Percentiles rank a stretch among this genome's conserved stretches.
Conservation (phyloP, 2,888 invertebrate genomes). For the Tipula lateralis region DNA sequence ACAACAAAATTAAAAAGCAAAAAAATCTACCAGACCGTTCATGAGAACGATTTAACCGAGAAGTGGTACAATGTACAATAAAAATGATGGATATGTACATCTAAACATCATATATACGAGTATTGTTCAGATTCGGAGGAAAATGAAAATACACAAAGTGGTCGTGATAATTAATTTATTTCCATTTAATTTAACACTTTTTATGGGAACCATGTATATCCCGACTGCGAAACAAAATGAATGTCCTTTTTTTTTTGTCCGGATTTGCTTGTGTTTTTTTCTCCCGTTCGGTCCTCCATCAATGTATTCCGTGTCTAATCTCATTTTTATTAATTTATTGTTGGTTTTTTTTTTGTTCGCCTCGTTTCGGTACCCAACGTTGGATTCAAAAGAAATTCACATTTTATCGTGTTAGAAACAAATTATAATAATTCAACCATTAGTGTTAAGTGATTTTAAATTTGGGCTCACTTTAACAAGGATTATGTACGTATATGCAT, state of each 20-base stretch:
- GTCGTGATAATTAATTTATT: constrained; percentile 24
- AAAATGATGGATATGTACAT: not conserved
- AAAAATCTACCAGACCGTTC: not conserved
- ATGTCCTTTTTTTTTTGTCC: not conserved
- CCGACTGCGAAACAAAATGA: not conserved
- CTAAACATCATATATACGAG: not conserved
- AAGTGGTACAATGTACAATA: not conserved
- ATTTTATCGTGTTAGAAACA: not conserved
- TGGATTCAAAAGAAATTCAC: not conserved
- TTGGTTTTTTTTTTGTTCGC: not conserved
- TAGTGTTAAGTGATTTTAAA: constrained; percentile 19
- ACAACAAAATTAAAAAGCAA: not conserved
- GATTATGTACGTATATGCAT: not conserved
- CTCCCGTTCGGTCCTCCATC: not conserved
- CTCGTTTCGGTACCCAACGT: not conserved
- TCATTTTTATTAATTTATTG: not conserved
- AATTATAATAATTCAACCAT: constrained; percentile 11
- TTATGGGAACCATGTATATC: not conserved
- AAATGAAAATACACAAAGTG: not conserved
- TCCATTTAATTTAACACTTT: constrained; percentile 15
- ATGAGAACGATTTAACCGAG: not conserved
- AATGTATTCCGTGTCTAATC: constrained; percentile 11
- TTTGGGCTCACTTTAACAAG: not conserved
- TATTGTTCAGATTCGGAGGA: no score
- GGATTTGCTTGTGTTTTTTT: not conserved